phyloP scores from a whole-genome alignment of 2,113 vertebrate genomes.

The Grammomys surdaster region DNA sequence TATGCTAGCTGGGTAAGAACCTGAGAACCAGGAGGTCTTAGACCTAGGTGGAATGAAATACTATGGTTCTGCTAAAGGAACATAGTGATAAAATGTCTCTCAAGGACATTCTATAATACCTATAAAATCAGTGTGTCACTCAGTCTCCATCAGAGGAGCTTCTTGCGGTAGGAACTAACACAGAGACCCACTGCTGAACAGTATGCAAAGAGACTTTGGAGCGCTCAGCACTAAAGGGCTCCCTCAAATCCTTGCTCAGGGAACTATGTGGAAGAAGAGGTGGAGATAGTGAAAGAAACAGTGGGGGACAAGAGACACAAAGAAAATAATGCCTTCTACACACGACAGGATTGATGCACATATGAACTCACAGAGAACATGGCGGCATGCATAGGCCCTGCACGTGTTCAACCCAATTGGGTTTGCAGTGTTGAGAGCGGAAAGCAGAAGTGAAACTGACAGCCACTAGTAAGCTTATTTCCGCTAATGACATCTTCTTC shows the following conservation, averaged over 20 bases:
- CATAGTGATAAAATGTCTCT: background rate
- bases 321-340: too few species aligned
- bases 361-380: background rate
- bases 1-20: background rate
- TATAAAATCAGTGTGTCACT: background rate
- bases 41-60: background rate
- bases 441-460: background rate
- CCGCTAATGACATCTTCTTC: background rate
- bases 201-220: background rate
- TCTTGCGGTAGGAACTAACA: background rate
- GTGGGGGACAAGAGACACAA: background rate
- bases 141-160: too few species aligned
- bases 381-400: too few species aligned
- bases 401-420: too few species aligned
- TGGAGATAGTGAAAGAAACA: background rate
- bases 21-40: background rate
- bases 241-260: background rate
- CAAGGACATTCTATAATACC: background rate
- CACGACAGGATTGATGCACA: background rate
- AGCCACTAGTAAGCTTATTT: background rate
- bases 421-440: too few species aligned
- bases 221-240: too few species aligned
- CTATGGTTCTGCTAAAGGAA: background rate
- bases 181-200: background rate
- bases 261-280: background rate